Evolutionary conservation across 2,888 invertebrate species (phyloP), one percentile per base, ranked within the genome.

Genomic region (Archaeoteleia sp.): DNA sequence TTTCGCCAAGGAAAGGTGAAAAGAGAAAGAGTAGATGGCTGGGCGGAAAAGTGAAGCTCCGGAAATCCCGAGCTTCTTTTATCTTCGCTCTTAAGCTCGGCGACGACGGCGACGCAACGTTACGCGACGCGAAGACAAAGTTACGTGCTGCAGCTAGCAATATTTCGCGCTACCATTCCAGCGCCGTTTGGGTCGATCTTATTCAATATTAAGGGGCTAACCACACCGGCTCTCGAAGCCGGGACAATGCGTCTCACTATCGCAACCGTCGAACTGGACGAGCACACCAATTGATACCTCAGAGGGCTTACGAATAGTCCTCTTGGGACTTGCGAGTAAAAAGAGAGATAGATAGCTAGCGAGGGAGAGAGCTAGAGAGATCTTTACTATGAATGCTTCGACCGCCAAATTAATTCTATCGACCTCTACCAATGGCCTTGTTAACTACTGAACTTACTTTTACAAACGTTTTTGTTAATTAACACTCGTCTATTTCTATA

Each of bases 271-370:
- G 72, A 71, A 63, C 45, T 39, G 54, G 46, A 34, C 10, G 75
- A 70, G 71, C 72, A 72, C 80, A 76, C 79, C 82, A 82, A 82
- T 82, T 82, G 82, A 82, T 82, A 80, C 79, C 78, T 72, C 75
- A 68, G 74, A 78, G 79, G 76, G 77, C 70, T 71, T 68, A 75
- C 77, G 77, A 80, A 82, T 81, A 75, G 81, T 75, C 62, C 82
- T 76, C 82, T 35, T 17, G 81, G 75, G 82, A 75, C 63, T 49
- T 57, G 37, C 48, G 46, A 51, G 58, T 48, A 62, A 42, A 48
- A 62, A 55, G 62, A 62, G 54, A 48, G 54, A 62, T 20, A 20
- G 20, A 20, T 20, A 20, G 20, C 2, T 2, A 43, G 42, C 30
- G 25, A 7, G 40, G 17, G 14, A 13, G 23, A 30, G 30, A 25